Conservation (phyloP, 2,888 invertebrate genomes). For the Acanthosepion pharaonis region DNA sequence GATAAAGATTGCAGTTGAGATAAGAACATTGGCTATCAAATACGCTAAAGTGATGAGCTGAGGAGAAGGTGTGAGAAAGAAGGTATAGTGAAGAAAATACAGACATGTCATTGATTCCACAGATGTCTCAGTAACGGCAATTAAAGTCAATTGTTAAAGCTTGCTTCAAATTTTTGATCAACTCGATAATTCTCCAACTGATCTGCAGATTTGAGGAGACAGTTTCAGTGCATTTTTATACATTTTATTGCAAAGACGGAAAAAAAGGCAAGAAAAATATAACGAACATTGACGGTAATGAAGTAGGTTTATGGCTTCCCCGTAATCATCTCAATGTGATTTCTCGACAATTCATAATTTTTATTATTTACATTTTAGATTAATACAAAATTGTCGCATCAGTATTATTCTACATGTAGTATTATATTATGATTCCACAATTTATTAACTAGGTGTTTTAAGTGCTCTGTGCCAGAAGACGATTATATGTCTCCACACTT, state of each 20-base stretch:
- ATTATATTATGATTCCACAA: too few species aligned
- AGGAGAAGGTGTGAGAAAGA: not conserved
- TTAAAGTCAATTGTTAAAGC: not conserved
- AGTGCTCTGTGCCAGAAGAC: too few species aligned
- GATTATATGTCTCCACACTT: too few species aligned
- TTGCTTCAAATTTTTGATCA: not conserved
- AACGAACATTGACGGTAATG: too few species aligned
- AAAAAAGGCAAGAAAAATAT: too few species aligned
- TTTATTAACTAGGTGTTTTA: too few species aligned
- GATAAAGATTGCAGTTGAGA: not conserved
- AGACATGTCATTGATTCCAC: not conserved
- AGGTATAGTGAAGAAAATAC: not conserved
- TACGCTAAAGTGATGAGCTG: not conserved
- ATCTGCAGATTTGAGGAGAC: not conserved
- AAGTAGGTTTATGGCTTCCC: too few species aligned
- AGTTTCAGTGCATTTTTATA: not conserved
- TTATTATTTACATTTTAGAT: too few species aligned
- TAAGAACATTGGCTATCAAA: not conserved
- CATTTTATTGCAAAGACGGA: not conserved
- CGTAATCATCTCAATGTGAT: too few species aligned
- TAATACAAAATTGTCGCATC: too few species aligned
- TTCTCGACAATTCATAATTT: too few species aligned
- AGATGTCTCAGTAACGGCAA: not conserved
- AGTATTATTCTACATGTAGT: too few species aligned
- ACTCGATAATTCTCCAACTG: not conserved